Conservation (phyloP, 1,140 invertebrate species). For the Drosophila willistoni region DNA sequence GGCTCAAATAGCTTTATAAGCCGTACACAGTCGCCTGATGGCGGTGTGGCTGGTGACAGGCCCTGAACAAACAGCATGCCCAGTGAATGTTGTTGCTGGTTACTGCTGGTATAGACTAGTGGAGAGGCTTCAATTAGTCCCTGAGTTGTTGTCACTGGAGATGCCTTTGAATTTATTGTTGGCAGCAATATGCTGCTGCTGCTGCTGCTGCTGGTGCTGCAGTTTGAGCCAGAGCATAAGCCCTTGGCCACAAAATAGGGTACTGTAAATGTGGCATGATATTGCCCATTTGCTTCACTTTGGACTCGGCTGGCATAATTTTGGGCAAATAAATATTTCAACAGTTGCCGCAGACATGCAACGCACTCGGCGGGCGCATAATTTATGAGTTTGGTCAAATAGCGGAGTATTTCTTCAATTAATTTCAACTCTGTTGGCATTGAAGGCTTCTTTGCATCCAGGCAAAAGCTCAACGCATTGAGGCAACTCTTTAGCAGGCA, state of each 20-base stretch:
- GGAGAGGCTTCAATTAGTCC: constrained; percentile 53
- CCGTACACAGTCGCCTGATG: constrained; percentile 62
- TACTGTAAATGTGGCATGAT: constrained; percentile 65
- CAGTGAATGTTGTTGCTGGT: constrained; percentile 38
- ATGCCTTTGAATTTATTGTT: constrained; percentile 55
- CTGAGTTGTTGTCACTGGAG: constrained; percentile 27
- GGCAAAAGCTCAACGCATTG: constrained; percentile 67
- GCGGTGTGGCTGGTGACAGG: constrained; percentile 56
- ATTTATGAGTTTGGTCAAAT: constrained; percentile 88
- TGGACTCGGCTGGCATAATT: constrained; percentile 86
- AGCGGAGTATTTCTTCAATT: constrained; percentile 91
- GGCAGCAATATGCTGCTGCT: constrained; percentile 49
- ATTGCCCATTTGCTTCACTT: constrained; percentile 24
- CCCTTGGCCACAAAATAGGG: constrained; percentile 73
- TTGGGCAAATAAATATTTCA: constrained; percentile 91
- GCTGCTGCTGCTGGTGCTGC: constrained; percentile 33
- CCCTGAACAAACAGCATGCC: constrained; percentile 72
- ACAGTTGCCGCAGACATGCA: constrained; percentile 90
- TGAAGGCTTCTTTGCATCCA: constrained; percentile 57
- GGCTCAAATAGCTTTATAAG: constrained; percentile 93
- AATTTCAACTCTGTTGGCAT: constrained; percentile 67
- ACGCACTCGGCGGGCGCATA: constrained; percentile 89
- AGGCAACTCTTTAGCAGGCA: constrained; percentile 85
- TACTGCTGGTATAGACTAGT: background rate
- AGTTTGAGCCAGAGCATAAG: constrained; percentile 15